Conservation (phyloP, 2,113 vertebrate species). For the Serinus canaria region DNA sequence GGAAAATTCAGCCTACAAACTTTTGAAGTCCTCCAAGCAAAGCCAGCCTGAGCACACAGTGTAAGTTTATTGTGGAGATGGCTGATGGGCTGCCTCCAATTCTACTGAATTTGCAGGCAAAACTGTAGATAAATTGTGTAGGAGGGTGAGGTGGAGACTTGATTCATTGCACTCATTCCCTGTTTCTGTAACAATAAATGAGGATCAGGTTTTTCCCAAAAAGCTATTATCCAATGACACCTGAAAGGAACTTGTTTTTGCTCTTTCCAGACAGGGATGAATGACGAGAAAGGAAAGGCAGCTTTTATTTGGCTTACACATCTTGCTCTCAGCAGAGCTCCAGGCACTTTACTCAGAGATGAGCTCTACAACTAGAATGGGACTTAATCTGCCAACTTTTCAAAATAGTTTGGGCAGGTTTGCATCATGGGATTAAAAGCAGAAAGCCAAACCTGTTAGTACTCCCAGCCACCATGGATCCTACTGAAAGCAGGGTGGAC, state of each 20-base stretch:
- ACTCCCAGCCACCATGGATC: neutral
- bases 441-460: neutral
- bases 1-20: neutral
- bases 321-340: neutral
- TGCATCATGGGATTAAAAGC: neutral
- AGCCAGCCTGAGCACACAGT: neutral
- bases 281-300: neutral
- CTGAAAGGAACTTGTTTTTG: neutral
- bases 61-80: neutral
- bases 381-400: neutral
- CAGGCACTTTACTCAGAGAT: neutral
- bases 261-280: neutral
- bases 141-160: neutral
- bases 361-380: neutral
- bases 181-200: neutral
- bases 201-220: neutral
- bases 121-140: neutral
- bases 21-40: neutral
- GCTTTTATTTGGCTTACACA: neutral
- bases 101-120: neutral
- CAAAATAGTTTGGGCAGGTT: neutral
- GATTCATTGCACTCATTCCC: neutral
- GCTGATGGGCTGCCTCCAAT: neutral
- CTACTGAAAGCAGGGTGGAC: neutral
- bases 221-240: neutral